Conservation (phyloP, 2,888 invertebrate genomes). For the Phortica magna region DNA sequence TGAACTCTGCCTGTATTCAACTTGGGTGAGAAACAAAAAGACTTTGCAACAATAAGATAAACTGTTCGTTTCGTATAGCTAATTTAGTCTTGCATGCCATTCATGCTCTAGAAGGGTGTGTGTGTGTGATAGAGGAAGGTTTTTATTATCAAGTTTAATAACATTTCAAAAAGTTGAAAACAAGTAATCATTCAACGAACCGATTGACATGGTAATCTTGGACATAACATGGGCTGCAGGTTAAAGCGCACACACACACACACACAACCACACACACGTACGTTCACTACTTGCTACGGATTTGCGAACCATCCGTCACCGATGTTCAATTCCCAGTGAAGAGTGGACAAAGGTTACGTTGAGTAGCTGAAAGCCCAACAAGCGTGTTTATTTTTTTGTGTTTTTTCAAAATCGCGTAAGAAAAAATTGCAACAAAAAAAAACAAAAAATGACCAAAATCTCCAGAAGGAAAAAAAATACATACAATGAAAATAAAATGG, state of each 20-base stretch:
- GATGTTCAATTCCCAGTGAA: neutral
- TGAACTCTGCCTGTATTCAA: too few species aligned
- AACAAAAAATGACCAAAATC: constrained; percentile 12
- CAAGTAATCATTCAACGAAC: constrained; percentile 68
- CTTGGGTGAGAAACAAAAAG: too few species aligned
- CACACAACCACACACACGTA: constrained; percentile 36
- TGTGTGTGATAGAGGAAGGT: too few species aligned
- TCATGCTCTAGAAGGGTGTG: too few species aligned
- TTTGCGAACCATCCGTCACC: neutral
- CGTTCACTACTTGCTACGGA: neutral
- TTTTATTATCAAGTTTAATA: constrained; percentile 40
- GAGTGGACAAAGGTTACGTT: constrained; percentile 52
- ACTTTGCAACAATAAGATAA: too few species aligned
- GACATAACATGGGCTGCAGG: constrained; percentile 59
- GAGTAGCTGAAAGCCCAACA: constrained; percentile 25
- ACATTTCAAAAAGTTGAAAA: constrained; percentile 49
- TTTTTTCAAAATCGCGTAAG: constrained; percentile 43
- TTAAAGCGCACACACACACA: constrained; percentile 40
- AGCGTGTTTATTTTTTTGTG: too few species aligned
- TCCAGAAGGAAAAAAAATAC: constrained; percentile 25
- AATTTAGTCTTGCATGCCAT: neutral
- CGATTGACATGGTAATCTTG: constrained; percentile 73
- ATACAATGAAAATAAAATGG: constrained; percentile 47
- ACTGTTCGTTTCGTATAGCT: neutral
- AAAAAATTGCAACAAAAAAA: too few species aligned